Evolutionary conservation across 2,113 vertebrate species (phyloP).

Genomic region (Ophthalmolycus amberensis): DNA sequence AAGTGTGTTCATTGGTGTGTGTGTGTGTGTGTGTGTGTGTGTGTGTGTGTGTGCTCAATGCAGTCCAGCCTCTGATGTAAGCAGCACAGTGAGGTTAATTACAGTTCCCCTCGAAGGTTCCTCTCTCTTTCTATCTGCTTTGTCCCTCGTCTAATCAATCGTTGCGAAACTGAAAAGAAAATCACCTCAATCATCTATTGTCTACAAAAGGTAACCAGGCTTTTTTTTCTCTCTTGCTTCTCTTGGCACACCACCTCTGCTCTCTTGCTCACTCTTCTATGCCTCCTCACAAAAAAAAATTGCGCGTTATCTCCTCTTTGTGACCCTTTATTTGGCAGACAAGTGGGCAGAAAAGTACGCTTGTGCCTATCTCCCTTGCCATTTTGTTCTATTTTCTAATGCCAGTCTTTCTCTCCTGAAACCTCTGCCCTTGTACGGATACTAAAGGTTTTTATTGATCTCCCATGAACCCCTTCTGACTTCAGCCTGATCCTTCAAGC

Average conservation of each 20-base stretch:
- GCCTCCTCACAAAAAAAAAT: conserved; percentile 27
- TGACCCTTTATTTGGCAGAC: conserved; percentile 54
- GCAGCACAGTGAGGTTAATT: conserved; percentile 47
- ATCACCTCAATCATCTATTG: conserved; percentile 13
- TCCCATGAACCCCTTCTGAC: conserved; percentile 58
- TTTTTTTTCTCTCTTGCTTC: neutral
- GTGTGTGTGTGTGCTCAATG: neutral
- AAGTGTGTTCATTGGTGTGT: neutral
- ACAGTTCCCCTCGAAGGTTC: conserved; percentile 10
- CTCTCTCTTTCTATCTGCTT: conserved; percentile 8
- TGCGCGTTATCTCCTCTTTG: conserved; percentile 16
- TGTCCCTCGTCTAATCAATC: conserved; percentile 30
- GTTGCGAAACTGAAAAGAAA: conserved; percentile 13
- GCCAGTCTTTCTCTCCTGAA: conserved; percentile 43
- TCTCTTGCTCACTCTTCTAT: conserved; percentile 14
- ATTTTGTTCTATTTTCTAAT: conserved; percentile 56
- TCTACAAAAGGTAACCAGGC: neutral
- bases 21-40: neutral
- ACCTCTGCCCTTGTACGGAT: conserved; percentile 49
- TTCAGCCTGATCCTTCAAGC: conserved; percentile 60
- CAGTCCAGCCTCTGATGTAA: neutral
- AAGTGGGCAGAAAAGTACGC: conserved; percentile 36
- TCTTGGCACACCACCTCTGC: conserved; percentile 7
- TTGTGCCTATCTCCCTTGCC: conserved; percentile 16
- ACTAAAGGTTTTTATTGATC: conserved; percentile 73